Evolutionary conservation across 2,888 invertebrate species (phyloP).

Genomic region (Macrophya alboannulata): DNA sequence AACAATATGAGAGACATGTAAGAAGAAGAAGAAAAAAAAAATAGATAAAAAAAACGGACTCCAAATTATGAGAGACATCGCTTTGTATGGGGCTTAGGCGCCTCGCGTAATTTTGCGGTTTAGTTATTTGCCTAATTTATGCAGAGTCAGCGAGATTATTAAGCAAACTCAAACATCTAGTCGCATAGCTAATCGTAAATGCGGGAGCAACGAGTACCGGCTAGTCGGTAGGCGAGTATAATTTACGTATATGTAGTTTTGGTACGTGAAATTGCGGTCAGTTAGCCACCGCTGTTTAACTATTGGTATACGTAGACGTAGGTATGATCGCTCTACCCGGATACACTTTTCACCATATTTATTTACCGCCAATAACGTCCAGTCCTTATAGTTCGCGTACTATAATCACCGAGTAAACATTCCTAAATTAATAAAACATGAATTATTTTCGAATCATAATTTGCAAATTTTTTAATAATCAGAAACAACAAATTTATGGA

Average conservation of each 20-base stretch:
- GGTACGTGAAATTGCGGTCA: slow-evolving; percentile 34
- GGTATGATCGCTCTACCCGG: neutral
- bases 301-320: neutral
- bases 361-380: neutral
- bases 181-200: slow-evolving; percentile 18
- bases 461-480: neutral
- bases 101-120: slow-evolving; percentile 27
- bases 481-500: neutral
- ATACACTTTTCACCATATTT: neutral
- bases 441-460: too few species aligned
- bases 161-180: slow-evolving; percentile 31
- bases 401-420: too few species aligned
- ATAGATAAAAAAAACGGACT: neutral
- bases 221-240: too few species aligned
- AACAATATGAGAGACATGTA: neutral
- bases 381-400: neutral
- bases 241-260: neutral
- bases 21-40: neutral
- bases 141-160: slow-evolving; percentile 31
- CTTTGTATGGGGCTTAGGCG: neutral
- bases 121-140: slow-evolving; percentile 35
- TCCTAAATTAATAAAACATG: neutral
- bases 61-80: neutral
- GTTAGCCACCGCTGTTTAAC: neutral
- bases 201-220: neutral